These are phyloP conservation scores for Erebia palarica DNA, from an alignment of 2,888 invertebrate species.

Conservation along the genomic window DNA sequence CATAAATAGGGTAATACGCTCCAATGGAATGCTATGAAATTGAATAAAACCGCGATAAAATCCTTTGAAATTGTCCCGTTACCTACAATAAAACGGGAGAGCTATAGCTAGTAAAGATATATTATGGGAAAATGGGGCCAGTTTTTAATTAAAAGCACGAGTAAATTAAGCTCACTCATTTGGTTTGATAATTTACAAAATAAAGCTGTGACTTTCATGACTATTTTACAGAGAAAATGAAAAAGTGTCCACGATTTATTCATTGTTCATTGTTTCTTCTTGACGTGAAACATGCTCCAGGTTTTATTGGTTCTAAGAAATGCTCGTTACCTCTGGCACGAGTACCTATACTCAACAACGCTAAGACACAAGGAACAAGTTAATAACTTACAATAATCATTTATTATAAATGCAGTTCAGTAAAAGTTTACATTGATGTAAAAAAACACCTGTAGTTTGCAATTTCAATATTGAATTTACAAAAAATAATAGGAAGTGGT, in stretches of 20 bases:
- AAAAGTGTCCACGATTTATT: background rate
- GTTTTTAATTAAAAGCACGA: constrained; percentile 7
- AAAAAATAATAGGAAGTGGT: no score
- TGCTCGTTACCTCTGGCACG: no score
- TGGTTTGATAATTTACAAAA: background rate
- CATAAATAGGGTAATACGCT: constrained; percentile 28
- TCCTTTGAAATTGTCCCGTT: constrained; percentile 26
- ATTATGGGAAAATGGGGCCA: background rate
- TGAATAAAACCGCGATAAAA: constrained; percentile 31
- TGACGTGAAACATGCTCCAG: no score
- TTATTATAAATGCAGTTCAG: no score
- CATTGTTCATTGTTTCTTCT: no score
- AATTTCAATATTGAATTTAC: no score
- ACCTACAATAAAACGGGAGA: constrained; percentile 14
- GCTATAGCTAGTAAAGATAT: constrained; percentile 10
- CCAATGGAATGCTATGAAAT: constrained; percentile 28
- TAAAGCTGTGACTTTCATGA: background rate
- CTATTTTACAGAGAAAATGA: background rate
- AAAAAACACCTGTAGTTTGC: no score
- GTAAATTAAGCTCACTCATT: background rate
- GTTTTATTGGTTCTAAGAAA: no score
- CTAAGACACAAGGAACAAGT: no score
- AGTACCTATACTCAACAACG: no score
- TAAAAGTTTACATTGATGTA: no score
- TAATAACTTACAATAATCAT: no score